Conservation (phyloP, 2,888 invertebrate species). For the Ceramica pisi region DNA sequence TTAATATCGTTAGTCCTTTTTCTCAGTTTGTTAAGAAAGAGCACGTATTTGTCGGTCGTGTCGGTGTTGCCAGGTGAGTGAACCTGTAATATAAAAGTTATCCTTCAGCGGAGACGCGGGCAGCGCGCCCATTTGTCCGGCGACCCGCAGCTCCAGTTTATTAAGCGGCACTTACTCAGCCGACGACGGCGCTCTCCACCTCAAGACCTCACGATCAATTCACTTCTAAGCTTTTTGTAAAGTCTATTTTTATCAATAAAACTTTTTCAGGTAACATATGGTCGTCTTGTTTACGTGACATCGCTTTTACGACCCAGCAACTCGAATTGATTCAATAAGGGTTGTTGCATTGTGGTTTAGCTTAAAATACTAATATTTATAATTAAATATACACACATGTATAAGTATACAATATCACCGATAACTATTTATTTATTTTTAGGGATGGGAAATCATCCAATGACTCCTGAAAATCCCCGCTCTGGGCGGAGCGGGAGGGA, state of each 20-base stretch:
- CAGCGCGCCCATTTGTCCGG: conserved; percentile 52
- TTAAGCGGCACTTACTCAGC: conserved; percentile 67
- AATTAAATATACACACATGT: too few species aligned
- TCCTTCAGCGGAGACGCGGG: conserved; percentile 60
- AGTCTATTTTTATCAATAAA: conserved; percentile 55
- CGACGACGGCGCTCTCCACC: conserved; percentile 42
- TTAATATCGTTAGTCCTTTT: conserved; percentile 47
- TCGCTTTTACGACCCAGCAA: neutral
- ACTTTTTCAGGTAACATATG: conserved; percentile 40
- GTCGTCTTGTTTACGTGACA: conserved; percentile 1
- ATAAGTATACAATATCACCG: fast-evolving
- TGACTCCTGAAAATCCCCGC: too few species aligned
- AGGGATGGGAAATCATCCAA: too few species aligned
- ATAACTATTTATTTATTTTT: too few species aligned
- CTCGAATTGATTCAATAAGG: neutral
- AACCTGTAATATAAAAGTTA: conserved; percentile 67
- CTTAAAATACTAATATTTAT: too few species aligned
- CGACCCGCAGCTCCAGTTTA: conserved; percentile 50
- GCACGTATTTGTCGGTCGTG: conserved; percentile 29
- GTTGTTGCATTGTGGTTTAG: neutral
- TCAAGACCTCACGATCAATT: conserved; percentile 49
- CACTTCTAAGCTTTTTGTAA: conserved; percentile 46
- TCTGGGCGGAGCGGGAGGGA: too few species aligned
- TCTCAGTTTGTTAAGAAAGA: conserved; percentile 29
- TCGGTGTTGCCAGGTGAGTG: conserved; percentile 49